Evolutionary conservation across 92 coral and sea anemone species (phyloP).

Genomic region (Zoanthus sociatus): DNA sequence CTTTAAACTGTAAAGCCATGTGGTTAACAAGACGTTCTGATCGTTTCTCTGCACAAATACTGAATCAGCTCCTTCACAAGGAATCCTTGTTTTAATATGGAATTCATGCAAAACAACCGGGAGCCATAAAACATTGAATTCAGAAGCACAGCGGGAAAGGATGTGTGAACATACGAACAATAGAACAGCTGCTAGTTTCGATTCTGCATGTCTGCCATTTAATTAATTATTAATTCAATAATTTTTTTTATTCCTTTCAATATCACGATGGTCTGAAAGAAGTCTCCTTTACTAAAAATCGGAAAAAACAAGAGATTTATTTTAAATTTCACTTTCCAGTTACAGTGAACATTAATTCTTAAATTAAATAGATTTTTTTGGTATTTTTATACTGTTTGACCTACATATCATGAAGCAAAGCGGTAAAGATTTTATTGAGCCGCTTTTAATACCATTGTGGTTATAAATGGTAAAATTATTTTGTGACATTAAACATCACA

Average conservation of each 20-base stretch:
- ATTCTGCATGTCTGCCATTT: conserved; percentile 5
- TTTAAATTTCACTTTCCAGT: neutral
- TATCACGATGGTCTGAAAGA: neutral
- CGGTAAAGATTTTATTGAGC: no score
- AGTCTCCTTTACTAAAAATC: neutral
- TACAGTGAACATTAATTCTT: no score
- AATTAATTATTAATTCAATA: neutral
- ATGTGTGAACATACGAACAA: conserved; percentile 17
- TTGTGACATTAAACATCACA: no score
- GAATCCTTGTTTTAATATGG: neutral
- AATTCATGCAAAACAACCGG: conserved; percentile 21
- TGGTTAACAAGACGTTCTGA: neutral
- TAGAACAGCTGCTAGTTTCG: conserved; percentile 23
- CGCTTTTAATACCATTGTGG: no score
- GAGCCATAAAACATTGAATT: conserved; percentile 5
- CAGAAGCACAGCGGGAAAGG: conserved; percentile 30
- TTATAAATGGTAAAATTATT: no score
- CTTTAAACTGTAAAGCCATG: neutral
- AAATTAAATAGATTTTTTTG: no score
- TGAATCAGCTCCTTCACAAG: neutral
- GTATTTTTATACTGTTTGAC: no score
- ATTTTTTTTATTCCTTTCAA: neutral
- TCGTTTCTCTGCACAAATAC: neutral
- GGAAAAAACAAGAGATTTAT: neutral
- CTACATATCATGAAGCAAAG: no score